Evolutionary conservation across 2,113 vertebrate species (phyloP).

Genomic region (Anolis sagrei): DNA sequence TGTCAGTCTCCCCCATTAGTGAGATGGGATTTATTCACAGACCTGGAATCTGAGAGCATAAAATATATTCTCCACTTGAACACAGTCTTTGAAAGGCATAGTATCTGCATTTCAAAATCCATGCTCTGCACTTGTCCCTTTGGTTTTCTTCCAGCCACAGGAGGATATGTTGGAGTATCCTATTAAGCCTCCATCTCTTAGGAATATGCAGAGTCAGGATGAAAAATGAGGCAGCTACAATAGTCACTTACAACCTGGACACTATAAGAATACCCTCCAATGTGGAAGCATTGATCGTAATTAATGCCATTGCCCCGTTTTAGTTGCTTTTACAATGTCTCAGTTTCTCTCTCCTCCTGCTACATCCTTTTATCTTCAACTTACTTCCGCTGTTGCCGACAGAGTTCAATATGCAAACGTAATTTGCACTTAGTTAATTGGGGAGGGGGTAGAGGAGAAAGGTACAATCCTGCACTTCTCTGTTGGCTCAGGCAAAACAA

Average conservation of each 20-base stretch:
- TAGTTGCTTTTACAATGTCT: too few species aligned
- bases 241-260: background rate
- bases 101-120: background rate
- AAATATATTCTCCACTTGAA: constrained; percentile 57
- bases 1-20: constrained; percentile 2
- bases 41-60: constrained; percentile 32
- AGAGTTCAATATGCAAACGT: too few species aligned
- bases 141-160: constrained; percentile 24
- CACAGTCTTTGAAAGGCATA: constrained; percentile 49
- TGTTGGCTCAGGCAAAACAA: too few species aligned
- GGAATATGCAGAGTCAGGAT: constrained; percentile 68
- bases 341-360: background rate
- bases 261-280: background rate
- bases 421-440: too few species aligned
- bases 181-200: constrained; percentile 53
- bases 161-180: constrained; percentile 22
- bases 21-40: constrained; percentile 14
- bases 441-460: too few species aligned
- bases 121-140: background rate
- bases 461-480: too few species aligned
- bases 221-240: background rate
- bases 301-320: too few species aligned
- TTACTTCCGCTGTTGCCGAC: too few species aligned
- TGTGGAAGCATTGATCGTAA: too few species aligned
- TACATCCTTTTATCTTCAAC: background rate